Percentiles rank a stretch among this genome's conserved stretches.
phyloP scores from a whole-genome alignment of 2,113 vertebrate genomes.

The Cottus gobio region DNA sequence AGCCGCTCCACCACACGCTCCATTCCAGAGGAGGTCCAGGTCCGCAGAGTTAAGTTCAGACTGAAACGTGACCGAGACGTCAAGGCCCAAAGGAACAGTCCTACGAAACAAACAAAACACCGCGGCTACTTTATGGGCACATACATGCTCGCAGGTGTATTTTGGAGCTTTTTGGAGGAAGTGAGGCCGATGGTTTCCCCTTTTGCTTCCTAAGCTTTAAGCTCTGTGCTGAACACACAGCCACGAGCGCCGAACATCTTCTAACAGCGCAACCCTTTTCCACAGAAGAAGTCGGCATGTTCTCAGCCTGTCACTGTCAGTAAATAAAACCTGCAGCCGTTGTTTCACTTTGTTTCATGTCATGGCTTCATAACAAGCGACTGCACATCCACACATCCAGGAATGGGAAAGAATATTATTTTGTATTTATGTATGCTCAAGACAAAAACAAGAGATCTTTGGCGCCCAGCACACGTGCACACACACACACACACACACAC shows the following conservation, averaged over 20 bases:
- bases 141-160: background rate
- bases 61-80: slow-evolving; percentile 1
- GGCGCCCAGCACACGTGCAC: background rate
- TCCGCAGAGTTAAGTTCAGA: background rate
- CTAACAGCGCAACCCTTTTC: background rate
- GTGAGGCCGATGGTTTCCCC: background rate
- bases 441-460: slow-evolving; percentile 3
- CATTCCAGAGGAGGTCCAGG: background rate
- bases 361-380: slow-evolving; percentile 4
- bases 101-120: background rate
- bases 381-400: background rate
- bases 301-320: background rate
- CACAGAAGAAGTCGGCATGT: background rate
- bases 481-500: background rate
- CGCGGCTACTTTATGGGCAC: background rate
- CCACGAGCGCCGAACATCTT: background rate
- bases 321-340: background rate
- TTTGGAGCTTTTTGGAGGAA: background rate
- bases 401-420: background rate
- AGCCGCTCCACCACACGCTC: background rate
- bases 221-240: background rate
- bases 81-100: background rate
- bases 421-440: background rate
- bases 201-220: background rate
- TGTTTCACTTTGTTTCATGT: background rate